These are phyloP conservation scores for Eira barbara DNA, from an alignment of 2,113 vertebrate species.

Conservation along the genomic window DNA sequence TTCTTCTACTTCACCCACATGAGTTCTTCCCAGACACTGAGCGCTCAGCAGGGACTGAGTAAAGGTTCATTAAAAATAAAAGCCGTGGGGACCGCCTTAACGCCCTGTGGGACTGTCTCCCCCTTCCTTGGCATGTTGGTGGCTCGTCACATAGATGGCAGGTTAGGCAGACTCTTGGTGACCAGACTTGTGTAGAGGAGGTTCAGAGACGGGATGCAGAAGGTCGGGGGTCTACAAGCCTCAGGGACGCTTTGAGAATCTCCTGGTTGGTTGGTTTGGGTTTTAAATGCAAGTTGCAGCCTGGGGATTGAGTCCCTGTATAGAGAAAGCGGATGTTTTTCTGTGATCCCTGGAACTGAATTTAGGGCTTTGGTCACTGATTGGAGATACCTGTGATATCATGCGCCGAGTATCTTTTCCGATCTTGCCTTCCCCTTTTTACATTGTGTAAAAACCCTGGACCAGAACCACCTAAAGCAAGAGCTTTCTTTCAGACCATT, in stretches of 20 bases:
- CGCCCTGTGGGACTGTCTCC: rapidly evolving
- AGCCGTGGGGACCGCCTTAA: rapidly evolving
- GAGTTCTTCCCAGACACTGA: neutral
- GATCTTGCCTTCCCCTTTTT: rapidly evolving
- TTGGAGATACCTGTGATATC: rapidly evolving
- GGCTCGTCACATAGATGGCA: too few species aligned
- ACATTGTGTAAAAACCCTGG: neutral
- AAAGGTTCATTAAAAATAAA: neutral
- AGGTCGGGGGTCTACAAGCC: too few species aligned
- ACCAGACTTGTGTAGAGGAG: neutral
- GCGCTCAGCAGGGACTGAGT: neutral
- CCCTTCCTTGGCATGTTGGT: neutral
- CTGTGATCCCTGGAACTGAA: neutral
- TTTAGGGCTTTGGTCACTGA: neutral
- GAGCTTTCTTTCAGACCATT: neutral
- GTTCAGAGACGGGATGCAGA: neutral
- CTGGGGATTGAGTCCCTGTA: neutral
- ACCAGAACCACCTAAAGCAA: neutral
- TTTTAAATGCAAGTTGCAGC: neutral
- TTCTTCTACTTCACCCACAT: neutral
- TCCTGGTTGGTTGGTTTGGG: rapidly evolving
- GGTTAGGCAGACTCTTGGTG: neutral
- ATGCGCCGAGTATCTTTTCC: rapidly evolving
- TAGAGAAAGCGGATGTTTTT: neutral
- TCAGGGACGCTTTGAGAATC: rapidly evolving